Evolutionary conservation across 2,797 vertebrate genomes (phyloP).

Genomic region (Limosa lapponica): DNA sequence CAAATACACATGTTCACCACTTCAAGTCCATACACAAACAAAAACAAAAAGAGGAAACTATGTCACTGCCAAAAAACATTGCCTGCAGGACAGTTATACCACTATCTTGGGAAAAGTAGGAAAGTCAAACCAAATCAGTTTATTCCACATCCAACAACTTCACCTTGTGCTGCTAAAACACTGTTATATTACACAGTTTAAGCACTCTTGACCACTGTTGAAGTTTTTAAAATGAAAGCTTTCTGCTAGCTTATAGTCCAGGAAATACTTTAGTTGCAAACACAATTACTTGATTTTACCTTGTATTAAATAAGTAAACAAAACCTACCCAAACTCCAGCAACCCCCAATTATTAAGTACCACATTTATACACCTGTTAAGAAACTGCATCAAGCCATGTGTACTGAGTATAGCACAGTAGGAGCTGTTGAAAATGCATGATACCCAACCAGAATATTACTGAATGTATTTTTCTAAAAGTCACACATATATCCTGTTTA

Average conservation of each 20-base stretch:
- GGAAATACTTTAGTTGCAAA: not conserved
- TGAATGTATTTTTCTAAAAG: not conserved
- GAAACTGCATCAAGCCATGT: not conserved
- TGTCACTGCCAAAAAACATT: not conserved
- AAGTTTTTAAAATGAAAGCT: not conserved
- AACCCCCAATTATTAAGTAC: not conserved
- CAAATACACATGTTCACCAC: not conserved
- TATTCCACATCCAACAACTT: not conserved
- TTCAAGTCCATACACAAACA: not conserved
- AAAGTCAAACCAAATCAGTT: not conserved
- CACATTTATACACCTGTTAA: not conserved
- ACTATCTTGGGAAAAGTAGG: not conserved
- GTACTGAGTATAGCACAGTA: not conserved
- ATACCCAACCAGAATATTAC: not conserved
- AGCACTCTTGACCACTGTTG: not conserved
- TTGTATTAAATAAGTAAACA: not conserved
- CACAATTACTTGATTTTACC: not conserved
- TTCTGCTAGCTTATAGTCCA: not conserved
- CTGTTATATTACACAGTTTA: not conserved
- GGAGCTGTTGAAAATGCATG: not conserved
- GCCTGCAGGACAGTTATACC: not conserved
- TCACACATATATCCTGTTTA: not conserved
- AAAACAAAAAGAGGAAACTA: not conserved
- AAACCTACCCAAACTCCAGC: not conserved
- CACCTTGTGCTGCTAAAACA: not conserved